These are phyloP conservation scores for Chiloscyllium punctatum DNA, from an alignment of 2,797 vertebrate species.

Conservation along the genomic window DNA sequence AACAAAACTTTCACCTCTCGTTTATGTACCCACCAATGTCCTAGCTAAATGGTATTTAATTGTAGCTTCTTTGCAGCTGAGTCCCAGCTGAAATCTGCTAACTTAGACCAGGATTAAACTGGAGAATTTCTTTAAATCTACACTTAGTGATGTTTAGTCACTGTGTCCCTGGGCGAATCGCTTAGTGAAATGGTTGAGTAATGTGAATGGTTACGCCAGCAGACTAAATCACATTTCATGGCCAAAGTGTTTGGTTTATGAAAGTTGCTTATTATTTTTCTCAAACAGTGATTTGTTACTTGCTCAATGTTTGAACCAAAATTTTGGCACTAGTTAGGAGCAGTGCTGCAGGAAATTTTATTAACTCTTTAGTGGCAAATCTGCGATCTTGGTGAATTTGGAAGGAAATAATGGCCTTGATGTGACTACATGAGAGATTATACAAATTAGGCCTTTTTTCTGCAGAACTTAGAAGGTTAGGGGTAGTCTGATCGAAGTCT, in stretches of 20 bases:
- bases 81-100: not conserved
- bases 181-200: not conserved
- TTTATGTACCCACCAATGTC: not conserved
- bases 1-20: too few relatives aligned
- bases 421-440: too few relatives aligned
- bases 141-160: not conserved
- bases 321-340: not conserved
- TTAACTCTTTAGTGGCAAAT: too few relatives aligned
- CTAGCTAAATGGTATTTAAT: not conserved
- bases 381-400: not conserved
- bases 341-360: not conserved
- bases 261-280: not conserved
- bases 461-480: too few relatives aligned
- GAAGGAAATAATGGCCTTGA: too few relatives aligned
- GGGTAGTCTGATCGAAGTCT: too few relatives aligned
- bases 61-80: not conserved
- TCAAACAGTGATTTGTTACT: not conserved
- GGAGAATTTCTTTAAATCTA: not conserved
- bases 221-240: not conserved
- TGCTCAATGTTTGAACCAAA: not conserved
- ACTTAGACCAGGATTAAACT: not conserved
- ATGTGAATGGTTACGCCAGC: not conserved
- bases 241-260: constrained; percentile 10
- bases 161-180: not conserved
- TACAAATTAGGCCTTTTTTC: too few relatives aligned